Evolutionary conservation across 1,140 invertebrate species (phyloP).

Genomic region (Drosophila bocki): DNA sequence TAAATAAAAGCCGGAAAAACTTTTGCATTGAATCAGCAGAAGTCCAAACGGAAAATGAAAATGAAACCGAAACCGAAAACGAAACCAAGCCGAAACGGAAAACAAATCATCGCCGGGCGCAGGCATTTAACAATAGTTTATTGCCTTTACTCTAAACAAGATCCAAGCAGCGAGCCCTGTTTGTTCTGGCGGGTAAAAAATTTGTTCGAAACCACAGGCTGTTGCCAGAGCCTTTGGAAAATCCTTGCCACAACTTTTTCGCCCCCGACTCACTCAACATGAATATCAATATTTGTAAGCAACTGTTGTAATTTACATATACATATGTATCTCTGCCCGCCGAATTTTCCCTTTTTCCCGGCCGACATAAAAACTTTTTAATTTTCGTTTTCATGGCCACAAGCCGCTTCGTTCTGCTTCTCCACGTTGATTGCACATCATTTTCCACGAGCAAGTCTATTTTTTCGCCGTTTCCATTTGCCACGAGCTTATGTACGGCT

Average conservation of each 20-base stretch:
- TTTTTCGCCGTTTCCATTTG: constrained; percentile 58
- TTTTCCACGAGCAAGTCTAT: constrained; percentile 62
- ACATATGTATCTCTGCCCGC: neutral
- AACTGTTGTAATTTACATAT: constrained; percentile 75
- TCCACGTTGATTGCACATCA: constrained; percentile 70
- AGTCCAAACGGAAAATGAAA: constrained; percentile 18
- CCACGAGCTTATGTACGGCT: constrained; percentile 69
- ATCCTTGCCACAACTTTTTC: constrained; percentile 38
- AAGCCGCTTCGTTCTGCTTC: constrained; percentile 20
- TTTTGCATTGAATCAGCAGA: constrained; percentile 41
- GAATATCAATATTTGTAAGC: constrained; percentile 77
- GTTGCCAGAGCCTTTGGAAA: constrained; percentile 40
- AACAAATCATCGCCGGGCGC: constrained; percentile 39
- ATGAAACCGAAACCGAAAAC: constrained; percentile 23
- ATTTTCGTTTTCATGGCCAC: constrained; percentile 78
- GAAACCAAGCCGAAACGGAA: constrained; percentile 24
- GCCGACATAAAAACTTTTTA: constrained; percentile 74
- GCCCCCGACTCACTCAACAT: constrained; percentile 6
- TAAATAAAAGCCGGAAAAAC: constrained; percentile 43
- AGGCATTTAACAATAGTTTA: constrained; percentile 60
- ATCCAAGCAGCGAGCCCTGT: constrained; percentile 3
- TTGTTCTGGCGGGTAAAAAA: constrained; percentile 16
- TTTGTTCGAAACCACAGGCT: constrained; percentile 53
- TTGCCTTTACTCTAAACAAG: constrained; percentile 46
- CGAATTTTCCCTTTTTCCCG: neutral